These are phyloP conservation scores for Lepetodrilus schrolli DNA, from an alignment of 2,888 invertebrate species.

Conservation along the genomic window DNA sequence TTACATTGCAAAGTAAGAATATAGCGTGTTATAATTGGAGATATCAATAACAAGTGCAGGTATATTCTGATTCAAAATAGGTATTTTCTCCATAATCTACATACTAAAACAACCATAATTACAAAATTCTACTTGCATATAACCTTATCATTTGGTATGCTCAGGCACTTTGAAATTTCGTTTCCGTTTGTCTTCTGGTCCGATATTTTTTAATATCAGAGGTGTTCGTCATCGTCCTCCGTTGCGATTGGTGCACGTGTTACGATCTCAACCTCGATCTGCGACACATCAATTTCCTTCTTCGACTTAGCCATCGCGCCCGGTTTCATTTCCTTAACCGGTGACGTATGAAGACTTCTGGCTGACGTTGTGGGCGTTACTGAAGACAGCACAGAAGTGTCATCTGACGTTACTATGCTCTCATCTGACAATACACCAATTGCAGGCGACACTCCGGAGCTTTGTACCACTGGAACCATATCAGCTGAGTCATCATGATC, in stretches of 20 bases:
- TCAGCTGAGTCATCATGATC: constrained; percentile 17
- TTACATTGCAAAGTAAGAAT: too few species aligned
- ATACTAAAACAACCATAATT: not conserved
- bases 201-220: not conserved
- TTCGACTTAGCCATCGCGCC: too few species aligned
- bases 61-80: not conserved
- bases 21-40: not conserved
- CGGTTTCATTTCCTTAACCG: too few species aligned
- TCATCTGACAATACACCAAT: not conserved
- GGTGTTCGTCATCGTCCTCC: not conserved
- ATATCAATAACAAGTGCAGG: too few species aligned
- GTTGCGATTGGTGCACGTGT: constrained; percentile 11
- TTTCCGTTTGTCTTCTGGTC: not conserved
- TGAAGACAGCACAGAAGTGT: not conserved
- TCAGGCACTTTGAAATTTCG: constrained; percentile 20
- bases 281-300: not conserved
- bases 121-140: not conserved
- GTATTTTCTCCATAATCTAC: not conserved
- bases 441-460: not conserved
- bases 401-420: not conserved
- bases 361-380: too few species aligned
- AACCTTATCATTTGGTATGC: not conserved
- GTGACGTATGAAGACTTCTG: too few species aligned
- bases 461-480: not conserved
- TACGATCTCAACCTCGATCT: not conserved